Base-by-base conservation (phyloP, 64 coral and sea anemone genomes). In the Montipora efflorescens region DNA sequence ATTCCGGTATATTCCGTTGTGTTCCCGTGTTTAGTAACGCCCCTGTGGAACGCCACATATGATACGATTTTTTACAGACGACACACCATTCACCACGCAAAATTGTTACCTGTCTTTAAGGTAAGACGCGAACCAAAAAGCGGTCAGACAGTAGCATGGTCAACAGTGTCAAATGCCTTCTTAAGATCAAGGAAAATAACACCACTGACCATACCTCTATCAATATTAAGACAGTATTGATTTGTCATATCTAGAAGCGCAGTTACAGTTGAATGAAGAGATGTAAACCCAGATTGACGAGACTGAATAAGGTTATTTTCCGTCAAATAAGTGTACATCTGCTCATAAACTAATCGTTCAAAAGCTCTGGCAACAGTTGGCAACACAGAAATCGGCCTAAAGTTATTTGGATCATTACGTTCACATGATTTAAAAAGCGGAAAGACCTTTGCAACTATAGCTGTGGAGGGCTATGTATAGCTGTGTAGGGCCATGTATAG, bases 31-130 rank as follows among this genome's bases (percentile, higher is more conserved):
- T 28, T 28, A 28, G 28, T 28, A 28, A 28, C 28, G 61, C 10
- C 9, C 61, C 61, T 66, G 61, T 66, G 61, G 61, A 66, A 66
- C 61, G 9, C 61, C 0, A 71, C 68, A 22, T 71, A 71, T 22
- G 68, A 72, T 72, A 72, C 68, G 68, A 72, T 72, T 72, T 22
- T 72, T 72, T n/a, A 19, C 68, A 72, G 68, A 72, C 68, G 68
- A 72, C 68, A 72, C 68, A n/a, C 68, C 53, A 11, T 57, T 57
- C 3, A 57, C 53, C 53, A 57, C 53, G 53, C 6, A 57, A 57
- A 57, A 57, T 57, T 72, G 68, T 22, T 72, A 1, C 21, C 68
- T n/a, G 68, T 72, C 68, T 72, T 72, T 22, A n/a, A 14, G 68
- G 61, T 66, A 66, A 66, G 68, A 71, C 68, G 3, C 21, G 68